Percentiles rank a stretch among this genome's conserved stretches.
These are phyloP conservation scores for Pleuronectes platessa DNA, from an alignment of 2,113 vertebrate species.

Conservation along the genomic window DNA sequence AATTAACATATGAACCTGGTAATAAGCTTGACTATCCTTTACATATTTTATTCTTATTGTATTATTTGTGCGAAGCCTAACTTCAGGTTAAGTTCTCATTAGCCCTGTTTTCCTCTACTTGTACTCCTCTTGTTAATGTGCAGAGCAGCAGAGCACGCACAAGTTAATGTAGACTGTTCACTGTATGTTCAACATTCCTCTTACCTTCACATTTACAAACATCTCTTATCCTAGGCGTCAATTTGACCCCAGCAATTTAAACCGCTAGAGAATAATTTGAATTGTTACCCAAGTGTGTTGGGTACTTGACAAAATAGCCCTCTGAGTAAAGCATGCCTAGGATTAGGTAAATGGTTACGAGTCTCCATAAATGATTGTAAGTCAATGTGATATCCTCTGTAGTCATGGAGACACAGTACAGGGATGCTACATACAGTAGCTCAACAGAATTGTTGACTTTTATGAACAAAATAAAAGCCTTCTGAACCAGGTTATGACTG, in stretches of 20 bases:
- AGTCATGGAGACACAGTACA: not conserved
- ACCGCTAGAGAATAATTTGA: no score
- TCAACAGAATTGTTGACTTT: constrained; percentile 23
- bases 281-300: not conserved
- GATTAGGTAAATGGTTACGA: not conserved
- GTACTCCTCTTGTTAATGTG: no score
- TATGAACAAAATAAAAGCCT: constrained; percentile 45
- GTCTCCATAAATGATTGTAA: not conserved
- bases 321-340: no score
- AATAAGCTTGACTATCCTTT: no score
- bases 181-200: not conserved
- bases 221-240: not conserved
- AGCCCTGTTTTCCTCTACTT: not conserved
- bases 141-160: no score
- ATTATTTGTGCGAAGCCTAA: no score
- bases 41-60: no score
- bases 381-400: not conserved
- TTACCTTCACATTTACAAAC: not conserved
- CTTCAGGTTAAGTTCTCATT: no score
- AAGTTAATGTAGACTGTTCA: not conserved
- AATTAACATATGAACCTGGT: not conserved
- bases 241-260: no score
- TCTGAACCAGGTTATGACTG: constrained; percentile 13
- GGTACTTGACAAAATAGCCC: not conserved
- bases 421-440: constrained; percentile 1